phyloP scores from a whole-genome alignment of 2,797 vertebrate species.

The Melopsittacus undulatus region DNA sequence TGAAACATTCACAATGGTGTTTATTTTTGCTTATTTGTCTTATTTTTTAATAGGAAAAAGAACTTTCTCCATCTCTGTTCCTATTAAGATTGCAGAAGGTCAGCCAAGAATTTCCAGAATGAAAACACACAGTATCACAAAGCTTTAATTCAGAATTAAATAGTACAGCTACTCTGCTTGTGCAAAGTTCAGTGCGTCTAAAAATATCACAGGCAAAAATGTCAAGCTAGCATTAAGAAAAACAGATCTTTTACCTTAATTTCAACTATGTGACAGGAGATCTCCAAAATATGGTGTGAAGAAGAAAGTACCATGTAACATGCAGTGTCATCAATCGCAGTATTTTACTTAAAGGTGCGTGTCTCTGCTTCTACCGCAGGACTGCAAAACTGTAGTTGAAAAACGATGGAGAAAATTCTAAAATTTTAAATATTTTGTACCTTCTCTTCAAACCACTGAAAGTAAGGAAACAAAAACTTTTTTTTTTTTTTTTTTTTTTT shows the following conservation, averaged over 20 bases:
- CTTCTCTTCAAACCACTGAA: background rate
- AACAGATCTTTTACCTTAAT: background rate
- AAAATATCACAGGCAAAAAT: background rate
- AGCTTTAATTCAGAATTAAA: background rate
- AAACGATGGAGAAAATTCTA: background rate
- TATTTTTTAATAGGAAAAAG: background rate
- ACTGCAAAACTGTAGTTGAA: background rate
- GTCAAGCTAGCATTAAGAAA: background rate
- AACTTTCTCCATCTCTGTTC: background rate
- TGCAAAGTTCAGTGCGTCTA: background rate
- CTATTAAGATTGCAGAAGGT: background rate
- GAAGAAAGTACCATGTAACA: background rate
- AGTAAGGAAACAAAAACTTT: background rate
- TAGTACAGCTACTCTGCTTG: background rate
- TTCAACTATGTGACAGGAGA: background rate
- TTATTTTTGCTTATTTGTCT: background rate
- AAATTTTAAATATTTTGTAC: background rate
- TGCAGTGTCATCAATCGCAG: background rate
- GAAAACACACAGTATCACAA: background rate
- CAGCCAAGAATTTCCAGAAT: background rate
- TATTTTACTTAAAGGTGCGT: fast-evolving
- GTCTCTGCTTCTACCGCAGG: background rate
- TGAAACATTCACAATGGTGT: background rate
- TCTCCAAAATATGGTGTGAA: background rate
- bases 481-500: background rate